These are phyloP conservation scores for Esox masquinongy DNA, from an alignment of 2,797 vertebrate species.

Conservation along the genomic window DNA sequence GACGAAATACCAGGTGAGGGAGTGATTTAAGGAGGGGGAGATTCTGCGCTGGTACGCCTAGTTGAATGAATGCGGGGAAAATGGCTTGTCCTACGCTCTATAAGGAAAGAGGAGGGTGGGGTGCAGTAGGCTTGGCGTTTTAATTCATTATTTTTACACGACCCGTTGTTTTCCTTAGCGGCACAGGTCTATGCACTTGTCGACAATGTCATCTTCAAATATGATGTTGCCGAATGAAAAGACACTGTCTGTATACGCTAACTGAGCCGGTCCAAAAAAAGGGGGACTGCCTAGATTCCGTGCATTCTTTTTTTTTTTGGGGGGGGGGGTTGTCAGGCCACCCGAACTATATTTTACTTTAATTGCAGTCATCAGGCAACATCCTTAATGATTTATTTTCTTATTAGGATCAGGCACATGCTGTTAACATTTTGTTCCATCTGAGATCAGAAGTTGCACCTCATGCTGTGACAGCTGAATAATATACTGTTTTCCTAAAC, in stretches of 20 bases:
- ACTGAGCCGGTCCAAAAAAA: not conserved
- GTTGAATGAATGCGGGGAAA: constrained; percentile 80
- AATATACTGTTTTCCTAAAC: constrained; percentile 23
- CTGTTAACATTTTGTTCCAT: constrained; percentile 32
- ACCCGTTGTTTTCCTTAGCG: constrained; percentile 59
- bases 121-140: constrained; percentile 68
- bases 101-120: constrained; percentile 55
- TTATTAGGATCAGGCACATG: constrained; percentile 17
- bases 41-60: constrained; percentile 72
- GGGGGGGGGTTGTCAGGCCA: not conserved
- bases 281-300: not conserved
- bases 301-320: not conserved
- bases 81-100: constrained; percentile 76
- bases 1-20: constrained; percentile 92
- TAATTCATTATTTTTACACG: constrained; percentile 57
- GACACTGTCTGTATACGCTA: constrained; percentile 31
- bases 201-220: constrained; percentile 8
- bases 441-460: not conserved
- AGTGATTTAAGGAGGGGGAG: constrained; percentile 58
- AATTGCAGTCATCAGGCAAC: not conserved
- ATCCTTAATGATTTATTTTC: not conserved
- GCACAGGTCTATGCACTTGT: constrained; percentile 29
- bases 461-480: constrained; percentile 28
- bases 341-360: constrained; percentile 29
- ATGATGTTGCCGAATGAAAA: constrained; percentile 34